Base-by-base conservation (phyloP, 1,140 invertebrate genomes). In the Heliconius congener region DNA sequence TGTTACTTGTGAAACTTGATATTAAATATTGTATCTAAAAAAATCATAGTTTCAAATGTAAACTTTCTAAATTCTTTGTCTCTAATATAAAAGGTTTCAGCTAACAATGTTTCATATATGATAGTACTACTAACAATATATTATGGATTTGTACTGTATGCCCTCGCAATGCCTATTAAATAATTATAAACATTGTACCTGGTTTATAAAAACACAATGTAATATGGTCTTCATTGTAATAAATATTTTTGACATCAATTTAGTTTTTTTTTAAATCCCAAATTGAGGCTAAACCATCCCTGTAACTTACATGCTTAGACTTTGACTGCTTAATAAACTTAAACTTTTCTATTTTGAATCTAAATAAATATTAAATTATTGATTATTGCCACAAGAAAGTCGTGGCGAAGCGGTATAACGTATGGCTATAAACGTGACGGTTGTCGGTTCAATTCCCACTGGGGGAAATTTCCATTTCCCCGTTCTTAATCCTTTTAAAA, bases 131-230 rank as follows among this genome's bases (percentile, higher is more conserved):
- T 86, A 86, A 82, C 79, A 77, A 42, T 66, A 77, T 42, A 55
- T 71, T 71, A 76, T 39, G 74, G 52, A 71, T 37, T 30, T 77
- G 55, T 78, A 84, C 73, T 76, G 73, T 81, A 81, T 83, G 82
- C 79, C 84, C 85, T 88, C 86, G 81, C 86, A 85, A 79, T 83
- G 76, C 77, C 78, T 82, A 83, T 78, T 83, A 79, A 85, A 88
- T 88, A 87, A 86, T 89, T 87, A 90, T 83, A 91, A 91, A 93
- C 87, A 86, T 84, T 92, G 93, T 94, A 94, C 92, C 93, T 94
- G 93, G 90, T 90, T 91, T 92, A 87, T 93, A 93, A 94, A 90
- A 93, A 92, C 88, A 88, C 75, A 82, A 88, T 92, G 90, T 93
- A 91, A 89, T 85, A 85, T 86, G 86, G 88, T 92, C 88, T 92